These are phyloP conservation scores for Martes martes DNA, from an alignment of 2,113 vertebrate genomes.

Conservation along the genomic window DNA sequence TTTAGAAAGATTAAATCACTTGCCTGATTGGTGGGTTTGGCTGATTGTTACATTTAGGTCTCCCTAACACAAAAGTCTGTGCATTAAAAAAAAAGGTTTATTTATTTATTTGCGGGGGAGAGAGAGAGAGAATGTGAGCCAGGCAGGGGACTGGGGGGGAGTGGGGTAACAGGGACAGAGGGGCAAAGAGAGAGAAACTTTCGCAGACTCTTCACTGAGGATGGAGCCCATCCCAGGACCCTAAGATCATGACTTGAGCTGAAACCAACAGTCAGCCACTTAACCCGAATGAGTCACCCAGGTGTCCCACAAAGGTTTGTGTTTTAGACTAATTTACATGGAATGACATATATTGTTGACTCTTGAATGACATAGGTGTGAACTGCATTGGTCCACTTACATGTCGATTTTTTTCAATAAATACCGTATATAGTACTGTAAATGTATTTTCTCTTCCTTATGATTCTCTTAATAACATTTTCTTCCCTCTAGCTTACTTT, in stretches of 20 bases:
- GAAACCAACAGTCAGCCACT: not conserved
- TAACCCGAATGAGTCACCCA: not conserved
- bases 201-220: not conserved
- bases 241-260: not conserved
- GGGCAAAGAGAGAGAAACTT: not conserved
- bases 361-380: not conserved
- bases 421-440: not conserved
- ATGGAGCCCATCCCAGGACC: not conserved
- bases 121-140: not conserved
- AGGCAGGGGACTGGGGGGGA: not conserved
- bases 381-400: not conserved
- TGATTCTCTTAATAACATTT: not conserved
- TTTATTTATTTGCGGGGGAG: not conserved
- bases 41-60: not conserved
- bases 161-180: not conserved
- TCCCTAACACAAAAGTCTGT: not conserved
- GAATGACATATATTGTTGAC: not conserved
- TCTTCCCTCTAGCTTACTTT: not conserved
- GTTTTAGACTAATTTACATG: constrained; percentile 24
- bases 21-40: not conserved
- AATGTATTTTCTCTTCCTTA: not conserved
- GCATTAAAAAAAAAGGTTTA: not conserved
- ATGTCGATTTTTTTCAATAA: not conserved
- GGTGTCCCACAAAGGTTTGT: not conserved
- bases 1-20: constrained; percentile 15